Base-by-base conservation (phyloP, 2,113 vertebrate genomes). In the Acrocephalus arundinaceus region DNA sequence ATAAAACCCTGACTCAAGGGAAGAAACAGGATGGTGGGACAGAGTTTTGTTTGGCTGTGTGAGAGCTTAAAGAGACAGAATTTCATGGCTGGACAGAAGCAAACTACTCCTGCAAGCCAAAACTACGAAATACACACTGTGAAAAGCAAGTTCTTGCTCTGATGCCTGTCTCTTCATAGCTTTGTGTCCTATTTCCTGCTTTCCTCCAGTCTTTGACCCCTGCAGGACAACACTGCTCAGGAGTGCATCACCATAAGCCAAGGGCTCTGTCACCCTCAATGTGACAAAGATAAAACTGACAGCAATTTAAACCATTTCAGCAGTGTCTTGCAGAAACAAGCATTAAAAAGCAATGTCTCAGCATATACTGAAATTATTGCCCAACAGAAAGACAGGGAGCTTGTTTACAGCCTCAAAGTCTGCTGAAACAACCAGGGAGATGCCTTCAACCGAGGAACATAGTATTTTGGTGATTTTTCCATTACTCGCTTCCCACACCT, bases 231-330 rank as follows among this genome's bases (percentile, higher is more conserved):
- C 19, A 16, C 3, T 20, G 5, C 31, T 76, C 73, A 58, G 21
- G 3, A 30, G n/a, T 23, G 21, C 3, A 10, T 15, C 12, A 3
- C 28, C 27, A 6, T 1, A 28, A 20, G 20, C 71, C 7, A 1
- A 74, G 52, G 74, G 39, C 63, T 83, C 57, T 63, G 39, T 23
- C 57, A 54, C 12, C 25, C 35, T 76, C 55, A 19, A 8, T 6
- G 10, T 16, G 73, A 70, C 31, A 33, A 66, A 37, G 46, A 48
- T 9, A 49, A 71, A 77, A 30, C 0, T 71, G 30, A 74, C 13
- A 55, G 49, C 17, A 30, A 21, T 14, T 37, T 37, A 80, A 75
- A 37, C 58, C 27, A 11, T 49, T 94, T 72, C 4, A 28, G 66
- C 54, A 75, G 58, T 4, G 17, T 14, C 33, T 35, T 48, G 30